Conservation (phyloP, 2,888 invertebrate genomes). For the Chrysomela aeneicollis region DNA sequence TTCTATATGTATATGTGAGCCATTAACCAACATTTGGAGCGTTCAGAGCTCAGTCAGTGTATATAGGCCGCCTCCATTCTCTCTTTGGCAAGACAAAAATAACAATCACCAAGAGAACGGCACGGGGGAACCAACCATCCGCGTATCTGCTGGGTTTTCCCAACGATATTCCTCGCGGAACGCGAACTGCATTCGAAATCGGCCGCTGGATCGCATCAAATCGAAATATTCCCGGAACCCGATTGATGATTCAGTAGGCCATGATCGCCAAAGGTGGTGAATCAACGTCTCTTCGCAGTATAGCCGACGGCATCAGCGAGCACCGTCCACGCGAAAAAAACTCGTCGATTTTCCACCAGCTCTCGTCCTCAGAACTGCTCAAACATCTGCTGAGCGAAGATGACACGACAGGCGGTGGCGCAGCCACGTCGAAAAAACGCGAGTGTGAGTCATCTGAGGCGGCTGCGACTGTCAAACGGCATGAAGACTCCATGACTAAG, state of each 20-base stretch:
- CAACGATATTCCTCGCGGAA: conserved; percentile 28
- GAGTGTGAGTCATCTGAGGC: conserved; percentile 34
- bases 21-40: too few relatives aligned
- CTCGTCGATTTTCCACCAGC: conserved; percentile 41
- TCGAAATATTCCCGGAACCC: conserved; percentile 48
- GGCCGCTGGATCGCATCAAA: conserved; percentile 41
- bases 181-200: conserved; percentile 28
- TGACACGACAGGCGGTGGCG: conserved; percentile 18
- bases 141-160: conserved; percentile 33
- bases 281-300: conserved; percentile 44
- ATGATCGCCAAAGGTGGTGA: conserved; percentile 52
- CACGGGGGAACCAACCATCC: not conserved
- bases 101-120: conserved; percentile 21
- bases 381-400: conserved; percentile 46
- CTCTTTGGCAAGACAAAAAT: too few relatives aligned
- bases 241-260: conserved; percentile 50
- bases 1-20: too few relatives aligned
- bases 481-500: conserved; percentile 32
- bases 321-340: conserved; percentile 16
- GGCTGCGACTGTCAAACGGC: conserved; percentile 24
- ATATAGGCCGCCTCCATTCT: too few relatives aligned
- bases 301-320: conserved; percentile 22
- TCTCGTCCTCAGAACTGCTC: conserved; percentile 49
- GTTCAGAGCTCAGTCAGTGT: too few relatives aligned
- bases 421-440: conserved; percentile 25